Evolutionary conservation across 2,113 vertebrate species (phyloP).

Genomic region (Phylloscopus whistleri): DNA sequence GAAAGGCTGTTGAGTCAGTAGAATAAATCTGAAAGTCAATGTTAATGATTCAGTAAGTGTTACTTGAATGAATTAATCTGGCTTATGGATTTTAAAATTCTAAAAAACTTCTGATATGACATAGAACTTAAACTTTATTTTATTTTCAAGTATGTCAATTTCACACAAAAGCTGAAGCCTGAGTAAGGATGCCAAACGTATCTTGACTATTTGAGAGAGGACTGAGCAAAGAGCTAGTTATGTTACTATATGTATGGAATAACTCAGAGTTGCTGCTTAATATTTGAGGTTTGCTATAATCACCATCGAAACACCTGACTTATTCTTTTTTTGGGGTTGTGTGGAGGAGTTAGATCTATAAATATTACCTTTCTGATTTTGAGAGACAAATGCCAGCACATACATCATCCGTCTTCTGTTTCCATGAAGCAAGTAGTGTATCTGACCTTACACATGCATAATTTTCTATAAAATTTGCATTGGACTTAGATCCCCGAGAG

Average conservation of each 20-base stretch:
- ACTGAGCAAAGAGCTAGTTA: neutral
- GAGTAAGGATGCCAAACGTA: neutral
- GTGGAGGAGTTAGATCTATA: conserved; percentile 34
- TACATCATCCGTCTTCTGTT: neutral
- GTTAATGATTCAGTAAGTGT: conserved; percentile 20
- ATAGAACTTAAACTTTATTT: neutral
- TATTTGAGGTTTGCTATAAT: conserved; percentile 1
- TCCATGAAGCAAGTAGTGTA: neutral
- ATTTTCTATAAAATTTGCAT: neutral
- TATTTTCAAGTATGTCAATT: neutral
- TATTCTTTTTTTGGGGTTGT: neutral
- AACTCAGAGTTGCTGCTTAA: neutral
- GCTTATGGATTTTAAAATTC: neutral
- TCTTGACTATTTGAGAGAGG: neutral
- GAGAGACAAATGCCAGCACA: neutral
- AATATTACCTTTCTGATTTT: conserved; percentile 30
- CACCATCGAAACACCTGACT: conserved; percentile 7
- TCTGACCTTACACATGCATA: neutral
- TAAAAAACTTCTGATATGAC: neutral
- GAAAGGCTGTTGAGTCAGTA: conserved; percentile 6
- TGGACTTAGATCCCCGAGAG: neutral
- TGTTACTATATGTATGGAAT: neutral
- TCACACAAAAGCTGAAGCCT: neutral
- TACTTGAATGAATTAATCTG: neutral
- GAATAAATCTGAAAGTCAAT: conserved; percentile 25